Conservation (phyloP, 2,888 invertebrate genomes). For the Chorisops tibialis region DNA sequence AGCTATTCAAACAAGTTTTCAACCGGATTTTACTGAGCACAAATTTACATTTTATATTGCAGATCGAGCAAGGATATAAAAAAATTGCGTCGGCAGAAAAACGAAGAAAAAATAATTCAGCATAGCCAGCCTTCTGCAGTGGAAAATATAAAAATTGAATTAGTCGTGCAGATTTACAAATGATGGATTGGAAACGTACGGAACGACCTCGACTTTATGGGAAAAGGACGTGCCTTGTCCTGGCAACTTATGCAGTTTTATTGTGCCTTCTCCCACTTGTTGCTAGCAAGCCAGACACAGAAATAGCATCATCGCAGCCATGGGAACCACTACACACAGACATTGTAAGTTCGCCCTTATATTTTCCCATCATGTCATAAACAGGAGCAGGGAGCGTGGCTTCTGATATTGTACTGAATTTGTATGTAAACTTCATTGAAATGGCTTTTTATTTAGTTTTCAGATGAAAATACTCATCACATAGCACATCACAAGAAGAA, state of each 20-base stretch:
- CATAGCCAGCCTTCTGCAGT: not conserved
- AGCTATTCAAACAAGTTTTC: slow-evolving; percentile 2
- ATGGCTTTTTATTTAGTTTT: slow-evolving; percentile 4
- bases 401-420: too few species aligned
- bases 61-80: too few species aligned
- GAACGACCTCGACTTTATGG: too few species aligned
- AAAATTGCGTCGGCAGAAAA: too few species aligned
- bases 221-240: too few species aligned
- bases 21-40: too few species aligned
- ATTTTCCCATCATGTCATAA: not conserved
- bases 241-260: slow-evolving; percentile 26
- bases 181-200: slow-evolving; percentile 8
- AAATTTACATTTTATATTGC: too few species aligned
- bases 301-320: not conserved
- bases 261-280: slow-evolving; percentile 15
- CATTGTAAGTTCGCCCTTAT: not conserved
- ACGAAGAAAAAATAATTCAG: not conserved
- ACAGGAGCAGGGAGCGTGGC: not conserved
- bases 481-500: not conserved
- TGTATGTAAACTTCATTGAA: too few species aligned
- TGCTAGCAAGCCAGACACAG: slow-evolving; percentile 4
- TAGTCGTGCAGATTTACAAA: not conserved
- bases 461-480: slow-evolving; percentile 5
- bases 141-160: slow-evolving; percentile 11
- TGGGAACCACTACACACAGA: not conserved